phyloP scores from a whole-genome alignment of 2,888 invertebrate species.

The Caenorhabditis auriculariae region DNA sequence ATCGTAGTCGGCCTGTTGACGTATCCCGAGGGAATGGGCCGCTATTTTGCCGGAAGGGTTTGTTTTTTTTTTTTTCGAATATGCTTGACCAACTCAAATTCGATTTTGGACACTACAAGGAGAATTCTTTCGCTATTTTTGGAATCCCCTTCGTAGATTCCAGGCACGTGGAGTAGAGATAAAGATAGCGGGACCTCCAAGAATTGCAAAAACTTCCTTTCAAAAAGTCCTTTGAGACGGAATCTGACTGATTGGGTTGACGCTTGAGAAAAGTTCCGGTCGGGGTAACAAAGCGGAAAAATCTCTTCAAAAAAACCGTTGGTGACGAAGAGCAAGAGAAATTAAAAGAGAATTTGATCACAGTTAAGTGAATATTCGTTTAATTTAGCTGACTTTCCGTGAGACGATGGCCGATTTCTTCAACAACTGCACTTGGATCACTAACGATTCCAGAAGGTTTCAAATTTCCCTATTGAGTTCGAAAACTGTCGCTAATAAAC shows the following conservation, averaged over 20 bases:
- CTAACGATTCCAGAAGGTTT: conserved; percentile 26
- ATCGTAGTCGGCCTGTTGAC: conserved; percentile 69
- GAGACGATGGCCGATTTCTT: conserved; percentile 50
- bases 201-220: too few relatives aligned
- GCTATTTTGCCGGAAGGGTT: conserved; percentile 72
- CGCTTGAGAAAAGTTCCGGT: too few relatives aligned
- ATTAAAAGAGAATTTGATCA: too few relatives aligned
- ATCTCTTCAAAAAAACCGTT: too few relatives aligned
- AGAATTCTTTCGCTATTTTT: too few relatives aligned
- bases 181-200: too few relatives aligned
- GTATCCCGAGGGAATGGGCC: conserved; percentile 87
- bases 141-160: too few relatives aligned
- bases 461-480: background rate
- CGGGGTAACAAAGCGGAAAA: too few relatives aligned
- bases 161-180: too few relatives aligned
- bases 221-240: too few relatives aligned
- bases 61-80: conserved; percentile 8
- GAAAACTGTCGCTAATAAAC: background rate
- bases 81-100: background rate
- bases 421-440: conserved; percentile 44
- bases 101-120: background rate
- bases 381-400: conserved; percentile 35
- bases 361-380: background rate
- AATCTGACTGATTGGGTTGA: too few relatives aligned
- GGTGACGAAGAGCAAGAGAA: too few relatives aligned